These are phyloP conservation scores for Phoxinus dragarum DNA, from an alignment of 2,797 vertebrate genomes.

Conservation along the genomic window DNA sequence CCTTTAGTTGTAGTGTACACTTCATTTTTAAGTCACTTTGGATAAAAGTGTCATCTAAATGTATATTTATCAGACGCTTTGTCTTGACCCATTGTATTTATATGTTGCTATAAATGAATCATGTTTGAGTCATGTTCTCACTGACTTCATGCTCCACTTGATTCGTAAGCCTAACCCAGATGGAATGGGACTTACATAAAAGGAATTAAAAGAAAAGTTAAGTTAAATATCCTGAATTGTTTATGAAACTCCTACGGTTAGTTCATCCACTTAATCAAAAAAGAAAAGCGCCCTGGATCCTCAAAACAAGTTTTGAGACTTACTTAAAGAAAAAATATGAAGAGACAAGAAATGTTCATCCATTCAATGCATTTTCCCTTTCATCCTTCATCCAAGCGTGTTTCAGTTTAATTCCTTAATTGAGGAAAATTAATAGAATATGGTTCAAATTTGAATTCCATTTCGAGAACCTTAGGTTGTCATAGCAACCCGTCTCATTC, in stretches of 20 bases:
- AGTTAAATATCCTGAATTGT: neutral
- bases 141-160: neutral
- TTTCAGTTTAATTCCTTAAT: slow-evolving; percentile 37
- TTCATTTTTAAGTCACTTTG: neutral
- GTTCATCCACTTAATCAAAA: neutral
- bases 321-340: neutral
- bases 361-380: slow-evolving; percentile 5
- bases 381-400: neutral
- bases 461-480: slow-evolving; percentile 19
- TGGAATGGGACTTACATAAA: neutral
- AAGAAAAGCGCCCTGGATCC: neutral
- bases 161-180: neutral
- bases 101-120: neutral
- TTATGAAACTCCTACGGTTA: neutral
- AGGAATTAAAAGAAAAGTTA: too few relatives aligned
- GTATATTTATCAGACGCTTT: neutral
- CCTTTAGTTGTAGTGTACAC: neutral
- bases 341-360: neutral
- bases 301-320: neutral
- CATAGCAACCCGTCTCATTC: slow-evolving; percentile 32
- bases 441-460: slow-evolving; percentile 33
- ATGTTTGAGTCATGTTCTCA: too few relatives aligned
- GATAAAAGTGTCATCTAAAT: neutral
- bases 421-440: slow-evolving; percentile 42
- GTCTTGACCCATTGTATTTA: neutral